Base-by-base conservation (phyloP, 2,797 vertebrate genomes). In the Anas acuta region DNA sequence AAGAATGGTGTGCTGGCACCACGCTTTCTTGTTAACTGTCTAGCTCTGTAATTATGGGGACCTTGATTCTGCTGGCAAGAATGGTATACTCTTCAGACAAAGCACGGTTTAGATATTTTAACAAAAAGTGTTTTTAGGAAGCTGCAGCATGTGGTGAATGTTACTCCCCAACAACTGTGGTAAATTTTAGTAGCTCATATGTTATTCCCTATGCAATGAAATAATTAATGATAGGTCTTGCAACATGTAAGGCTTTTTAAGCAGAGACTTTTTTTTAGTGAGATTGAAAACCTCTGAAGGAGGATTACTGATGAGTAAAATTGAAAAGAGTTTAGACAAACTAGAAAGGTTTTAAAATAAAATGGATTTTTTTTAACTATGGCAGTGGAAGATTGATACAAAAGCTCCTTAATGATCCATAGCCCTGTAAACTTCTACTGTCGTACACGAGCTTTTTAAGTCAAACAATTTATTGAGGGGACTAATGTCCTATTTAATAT, bases 181-280 rank as follows among this genome's bases (percentile, higher is more conserved):
- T 95, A 90, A 91, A 93, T 92, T 89, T 92, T 94, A 73, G 89
- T 95, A 96, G 90, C 91, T 94, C 56, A 9, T 92, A 80, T 22
- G 92, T 94, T 96, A 83, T 78, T 96, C 97, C 97, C 97, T 98
- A 97, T 97, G 98, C 98, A 98, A 97, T 95, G 93, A 95, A 96
- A 84, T 71, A 95, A 81, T 95, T 81, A 95, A 96, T 33, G 58
- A 84, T 96, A 92, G 80, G 87, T 96, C 97, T 97, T 97, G 96
- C 93, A 95, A 74, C 92, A 95, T 71, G 80, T 85, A 87, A 56
- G 84, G 67, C 84, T 78, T 89, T 94, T 85, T 87, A 96, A 96
- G 84, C 60, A 90, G 85, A 87, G 61, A 66, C 22, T 35, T 95
- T 96, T 87, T 87, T 96, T 89, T 72, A 92, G 84, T 67, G 69